Evolutionary conservation across 2,113 vertebrate species (phyloP).

Genomic region (Chlamydotis undulata): DNA sequence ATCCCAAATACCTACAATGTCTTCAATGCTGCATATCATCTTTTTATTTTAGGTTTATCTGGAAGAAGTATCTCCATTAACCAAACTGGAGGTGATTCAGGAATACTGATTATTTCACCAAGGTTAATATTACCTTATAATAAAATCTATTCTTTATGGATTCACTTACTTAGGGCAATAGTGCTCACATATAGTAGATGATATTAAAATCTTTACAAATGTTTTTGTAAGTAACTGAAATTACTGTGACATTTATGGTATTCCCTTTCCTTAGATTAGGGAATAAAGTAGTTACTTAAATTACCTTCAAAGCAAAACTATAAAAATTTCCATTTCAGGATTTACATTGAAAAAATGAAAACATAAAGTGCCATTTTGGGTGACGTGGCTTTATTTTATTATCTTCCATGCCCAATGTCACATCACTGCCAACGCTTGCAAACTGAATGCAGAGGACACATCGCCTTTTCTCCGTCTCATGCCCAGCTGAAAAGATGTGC

Average conservation of each 20-base stretch:
- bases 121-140: constrained; percentile 7
- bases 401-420: not conserved
- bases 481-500: not conserved
- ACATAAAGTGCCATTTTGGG: not conserved
- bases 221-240: constrained; percentile 48
- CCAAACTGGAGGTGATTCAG: not conserved
- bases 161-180: constrained; percentile 16
- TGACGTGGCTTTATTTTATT: not conserved
- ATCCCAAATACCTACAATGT: not conserved
- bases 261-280: not conserved
- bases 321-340: not conserved
- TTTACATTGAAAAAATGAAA: not conserved
- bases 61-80: not conserved
- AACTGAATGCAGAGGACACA: not conserved
- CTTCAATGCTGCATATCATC: not conserved
- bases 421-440: not conserved
- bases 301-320: not conserved
- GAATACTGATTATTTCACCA: not conserved
- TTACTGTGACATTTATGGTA: constrained; percentile 10
- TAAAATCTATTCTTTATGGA: constrained; percentile 36
- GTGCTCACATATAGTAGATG: not conserved
- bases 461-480: rapidly evolving
- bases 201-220: constrained; percentile 40
- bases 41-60: not conserved
- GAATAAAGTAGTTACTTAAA: constrained; percentile 18